Percentiles rank a stretch among this genome's conserved stretches.
Conservation (phyloP, 2,797 vertebrate genomes). For the Apogon talboti region DNA sequence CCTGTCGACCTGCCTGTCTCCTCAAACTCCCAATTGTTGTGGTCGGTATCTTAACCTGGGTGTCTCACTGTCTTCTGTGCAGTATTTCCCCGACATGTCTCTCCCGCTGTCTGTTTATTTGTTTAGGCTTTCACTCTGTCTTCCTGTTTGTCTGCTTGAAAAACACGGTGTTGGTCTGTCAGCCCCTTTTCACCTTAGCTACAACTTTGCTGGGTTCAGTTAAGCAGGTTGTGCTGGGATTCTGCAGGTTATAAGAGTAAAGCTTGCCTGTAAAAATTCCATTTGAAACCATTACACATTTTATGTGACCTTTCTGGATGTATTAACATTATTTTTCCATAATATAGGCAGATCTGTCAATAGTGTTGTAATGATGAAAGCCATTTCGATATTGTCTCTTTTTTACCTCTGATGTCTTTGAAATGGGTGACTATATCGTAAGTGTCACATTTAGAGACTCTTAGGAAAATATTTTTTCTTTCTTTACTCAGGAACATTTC, state of each 20-base stretch:
- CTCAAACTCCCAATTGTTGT: constrained; percentile 6
- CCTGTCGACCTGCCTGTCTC: constrained; percentile 9
- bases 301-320: constrained; percentile 33
- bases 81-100: neutral
- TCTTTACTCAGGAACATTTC: constrained; percentile 10
- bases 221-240: neutral
- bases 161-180: constrained; percentile 1
- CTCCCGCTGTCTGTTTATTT: constrained; percentile 12
- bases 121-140: constrained; percentile 7
- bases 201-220: constrained; percentile 17
- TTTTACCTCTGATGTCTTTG: neutral
- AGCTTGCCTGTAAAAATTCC: neutral
- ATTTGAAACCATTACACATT: constrained; percentile 20
- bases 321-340: constrained; percentile 20
- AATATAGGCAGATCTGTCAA: constrained; percentile 2
- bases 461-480: neutral
- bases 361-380: constrained; percentile 14
- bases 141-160: neutral
- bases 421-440: neutral
- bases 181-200: neutral
- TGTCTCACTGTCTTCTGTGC: constrained; percentile 13
- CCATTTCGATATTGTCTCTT: neutral
- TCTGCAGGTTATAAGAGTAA: constrained; percentile 5
- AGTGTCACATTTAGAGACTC: constrained; percentile 5
- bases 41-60: neutral